Base-by-base conservation (phyloP, 2,113 vertebrate species). In the zebrafish (Danio rerio) region DNA sequence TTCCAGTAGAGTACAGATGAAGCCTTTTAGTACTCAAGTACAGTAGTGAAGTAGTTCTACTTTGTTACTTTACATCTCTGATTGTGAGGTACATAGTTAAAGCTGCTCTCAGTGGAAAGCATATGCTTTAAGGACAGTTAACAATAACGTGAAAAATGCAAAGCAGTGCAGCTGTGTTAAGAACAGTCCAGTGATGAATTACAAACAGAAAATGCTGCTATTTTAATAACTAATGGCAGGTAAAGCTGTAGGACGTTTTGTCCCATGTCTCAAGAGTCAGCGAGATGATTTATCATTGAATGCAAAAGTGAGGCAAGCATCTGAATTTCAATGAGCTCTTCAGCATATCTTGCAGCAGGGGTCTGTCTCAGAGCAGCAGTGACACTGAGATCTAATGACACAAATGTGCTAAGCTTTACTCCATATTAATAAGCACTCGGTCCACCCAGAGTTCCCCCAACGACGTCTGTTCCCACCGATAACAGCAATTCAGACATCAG, bases 401-500 rank as follows among this genome's bases (percentile, higher is more conserved):
- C 88, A 87, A 40, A 63, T 49, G 20, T 50, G 8, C 7, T 3
- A 21, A 2, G 8, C 20, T 65, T 78, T 40, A 77, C 45, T 62
- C 43, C 58, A 77, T 50, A 43, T 76, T 45, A 76, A 66, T 52
- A 79, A 66, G 49, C 31, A 79, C 11, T 66, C 16, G 0, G 31
- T 68, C 49, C 77, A 66, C 89, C 82, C 87, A 87, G 85, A 83
- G 80, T 77, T 87, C 87, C 71, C 87, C 84, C 31, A 84, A 82
- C 40, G 53, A 21, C 83, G 84, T 83, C 92, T 93, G 93, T 85
- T 90, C 66, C 78, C 49, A 53, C 89, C 78, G 92, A 93, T 93
- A 92, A 93, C 90, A 87, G 80, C 70, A 85, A 87, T 90, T 92
- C 91, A 87, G 89, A 91, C 31, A 77, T 75, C 77, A 81, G 90